Evolutionary conservation across 2,113 vertebrate genomes (phyloP), one percentile per base, ranked within the genome.

Genomic region (Enhydra lutris): DNA sequence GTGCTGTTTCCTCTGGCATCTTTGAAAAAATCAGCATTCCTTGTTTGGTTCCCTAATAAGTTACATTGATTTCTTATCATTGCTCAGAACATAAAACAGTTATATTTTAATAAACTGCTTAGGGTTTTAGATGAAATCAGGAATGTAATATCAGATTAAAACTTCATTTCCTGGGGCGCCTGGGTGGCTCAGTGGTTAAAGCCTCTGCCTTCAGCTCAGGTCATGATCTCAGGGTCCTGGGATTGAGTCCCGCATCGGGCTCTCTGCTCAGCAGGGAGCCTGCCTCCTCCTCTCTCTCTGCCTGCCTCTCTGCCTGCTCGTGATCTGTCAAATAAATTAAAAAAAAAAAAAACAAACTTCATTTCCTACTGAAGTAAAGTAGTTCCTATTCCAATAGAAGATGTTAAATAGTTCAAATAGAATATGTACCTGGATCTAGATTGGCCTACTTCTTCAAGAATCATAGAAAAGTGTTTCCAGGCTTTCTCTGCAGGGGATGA

Each of bases 361-460:
- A 47, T 52, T 95, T 76, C 21, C 29, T n/a, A 24, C 18, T 45
- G 45, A 82, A 29, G 42, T 26, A 69, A 39, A n/a, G 61, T 61
- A 55, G 36, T 4, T 81, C 13, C 8, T 61, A 59, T 7, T 7
- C 9, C 26, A n/a, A 42, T 2, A 73, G 67, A 69, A 50, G 17
- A 57, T 17, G 59, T 9, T 73, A 91, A 80, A 39, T 26, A 55
- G 42, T 82, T 92, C 17, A 55, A 52, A 55, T 31, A 31, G 17
- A 82, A 7, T 57, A 50, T 57, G 31, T 97, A 98, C 97, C 98
- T 99, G 93, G n/a, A 98, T 94, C 89, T 81, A 94, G 71, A 94
- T 4, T 96, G 95, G 57, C 42, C 92, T 36, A 89, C 83, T 76
- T 98, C 86, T 88, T 96, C 79, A 26, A 57, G n/a, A 47, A 92